Percentiles rank a stretch among this genome's conserved stretches.
These are phyloP conservation scores for Maccullochella peelii DNA, from an alignment of 2,113 vertebrate genomes.

Conservation along the genomic window DNA sequence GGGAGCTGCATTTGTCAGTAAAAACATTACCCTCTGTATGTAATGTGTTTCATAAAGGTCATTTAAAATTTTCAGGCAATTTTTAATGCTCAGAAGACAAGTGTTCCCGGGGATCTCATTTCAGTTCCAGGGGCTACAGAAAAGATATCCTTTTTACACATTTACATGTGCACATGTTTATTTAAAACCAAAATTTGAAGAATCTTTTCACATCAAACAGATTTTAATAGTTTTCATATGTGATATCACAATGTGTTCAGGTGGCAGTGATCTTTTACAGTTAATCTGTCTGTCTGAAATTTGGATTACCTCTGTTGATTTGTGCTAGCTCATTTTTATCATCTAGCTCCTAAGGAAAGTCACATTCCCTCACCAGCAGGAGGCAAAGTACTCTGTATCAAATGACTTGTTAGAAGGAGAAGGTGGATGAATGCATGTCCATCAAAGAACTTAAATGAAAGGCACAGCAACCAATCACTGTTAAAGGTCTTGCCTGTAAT, in stretches of 20 bases:
- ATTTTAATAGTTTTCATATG: neutral
- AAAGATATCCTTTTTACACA: conserved; percentile 87
- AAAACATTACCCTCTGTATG: neutral
- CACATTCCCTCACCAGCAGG: conserved; percentile 10
- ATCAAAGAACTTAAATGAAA: conserved; percentile 58
- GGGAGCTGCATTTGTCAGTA: neutral
- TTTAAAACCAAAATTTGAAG: neutral
- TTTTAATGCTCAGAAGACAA: conserved; percentile 86
- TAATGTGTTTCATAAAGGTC: neutral
- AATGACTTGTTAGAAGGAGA: conserved; percentile 34
- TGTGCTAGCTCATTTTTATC: neutral
- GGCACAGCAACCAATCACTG: conserved; percentile 18
- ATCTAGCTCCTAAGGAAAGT: conserved; percentile 1
- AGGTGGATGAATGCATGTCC: conserved; percentile 33
- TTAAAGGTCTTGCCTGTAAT: conserved; percentile 57
- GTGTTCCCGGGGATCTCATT: conserved; percentile 85
- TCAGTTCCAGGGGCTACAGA: conserved; percentile 85
- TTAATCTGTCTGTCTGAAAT: neutral
- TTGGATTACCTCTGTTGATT: neutral
- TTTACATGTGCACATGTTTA: neutral
- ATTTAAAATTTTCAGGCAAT: conserved; percentile 75
- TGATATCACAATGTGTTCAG: neutral
- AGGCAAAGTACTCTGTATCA: conserved; percentile 18
- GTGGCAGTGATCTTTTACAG: neutral
- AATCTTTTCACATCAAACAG: conserved; percentile 4